Conservation (phyloP, 2,113 vertebrate genomes). For the Charina bottae region DNA sequence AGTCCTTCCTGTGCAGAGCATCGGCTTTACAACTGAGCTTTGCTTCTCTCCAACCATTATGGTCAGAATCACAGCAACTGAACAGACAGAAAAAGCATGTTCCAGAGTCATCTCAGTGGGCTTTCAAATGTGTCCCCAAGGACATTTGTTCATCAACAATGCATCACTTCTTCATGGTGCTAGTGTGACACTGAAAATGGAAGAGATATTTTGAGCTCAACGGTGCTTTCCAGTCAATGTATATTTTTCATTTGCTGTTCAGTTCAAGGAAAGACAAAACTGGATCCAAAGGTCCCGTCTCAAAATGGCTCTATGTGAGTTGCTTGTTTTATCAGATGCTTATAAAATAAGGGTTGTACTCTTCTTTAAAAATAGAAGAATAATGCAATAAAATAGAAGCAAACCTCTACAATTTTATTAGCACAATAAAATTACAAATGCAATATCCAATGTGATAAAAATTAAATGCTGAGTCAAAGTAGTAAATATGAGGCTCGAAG, state of each 20-base stretch:
- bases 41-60: constrained; percentile 9
- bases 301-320: background rate
- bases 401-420: background rate
- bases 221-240: background rate
- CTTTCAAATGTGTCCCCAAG: background rate
- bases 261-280: background rate
- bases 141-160: background rate
- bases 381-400: background rate
- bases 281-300: background rate
- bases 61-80: constrained; percentile 40
- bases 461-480: background rate
- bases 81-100: background rate
- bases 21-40: background rate
- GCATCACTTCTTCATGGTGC: background rate
- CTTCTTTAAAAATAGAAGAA: background rate
- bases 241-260: background rate
- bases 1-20: background rate
- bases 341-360: background rate
- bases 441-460: background rate
- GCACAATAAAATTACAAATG: background rate
- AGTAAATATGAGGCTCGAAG: background rate
- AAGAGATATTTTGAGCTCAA: background rate
- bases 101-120: background rate
- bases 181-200: background rate
- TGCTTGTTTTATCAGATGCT: background rate